Percentiles rank a stretch among this genome's conserved stretches.
These are phyloP conservation scores for Pangasianodon hypophthalmus DNA, from an alignment of 2,113 vertebrate species.

Conservation along the genomic window DNA sequence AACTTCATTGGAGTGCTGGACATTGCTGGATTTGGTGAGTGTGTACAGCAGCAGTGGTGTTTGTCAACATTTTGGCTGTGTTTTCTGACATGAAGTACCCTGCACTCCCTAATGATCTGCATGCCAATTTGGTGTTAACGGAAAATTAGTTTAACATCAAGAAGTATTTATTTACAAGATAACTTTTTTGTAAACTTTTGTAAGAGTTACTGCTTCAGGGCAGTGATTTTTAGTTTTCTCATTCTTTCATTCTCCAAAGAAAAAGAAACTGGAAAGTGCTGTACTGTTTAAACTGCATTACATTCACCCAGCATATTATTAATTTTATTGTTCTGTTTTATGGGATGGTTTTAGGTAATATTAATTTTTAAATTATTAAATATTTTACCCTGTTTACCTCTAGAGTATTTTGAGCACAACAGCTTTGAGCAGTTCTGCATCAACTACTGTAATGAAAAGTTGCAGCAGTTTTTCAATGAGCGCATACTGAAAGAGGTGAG, in stretches of 20 bases:
- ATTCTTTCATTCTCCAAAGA: not conserved
- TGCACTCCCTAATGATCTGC: not conserved
- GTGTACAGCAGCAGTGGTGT: not conserved
- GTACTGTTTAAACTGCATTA: not conserved
- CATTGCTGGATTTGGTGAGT: slow-evolving; percentile 97
- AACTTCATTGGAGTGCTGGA: slow-evolving; percentile 97
- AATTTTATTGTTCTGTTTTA: not conserved
- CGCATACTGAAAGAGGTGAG: slow-evolving; percentile 97
- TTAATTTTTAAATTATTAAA: slow-evolving; percentile 50
- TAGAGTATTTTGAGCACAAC: slow-evolving; percentile 99
- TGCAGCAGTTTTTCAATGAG: slow-evolving; percentile 99
- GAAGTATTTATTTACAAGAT: not conserved
- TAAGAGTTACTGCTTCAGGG: not conserved
- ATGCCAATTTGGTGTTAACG: not conserved
- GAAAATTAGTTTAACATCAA: not conserved
- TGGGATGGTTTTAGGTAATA: slow-evolving; percentile 11
- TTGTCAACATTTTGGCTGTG: not conserved
- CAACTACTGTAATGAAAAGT: slow-evolving; percentile 99
- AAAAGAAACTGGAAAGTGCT: not conserved
- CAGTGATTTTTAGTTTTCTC: not conserved
- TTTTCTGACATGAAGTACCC: not conserved
- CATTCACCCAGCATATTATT: not conserved
- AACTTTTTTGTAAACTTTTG: not conserved
- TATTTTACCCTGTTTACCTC: slow-evolving; percentile 62
- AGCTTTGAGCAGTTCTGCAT: slow-evolving; percentile 99